These are phyloP conservation scores for Hyperoodon ampullatus DNA, from an alignment of 2,113 vertebrate genomes.

Conservation along the genomic window DNA sequence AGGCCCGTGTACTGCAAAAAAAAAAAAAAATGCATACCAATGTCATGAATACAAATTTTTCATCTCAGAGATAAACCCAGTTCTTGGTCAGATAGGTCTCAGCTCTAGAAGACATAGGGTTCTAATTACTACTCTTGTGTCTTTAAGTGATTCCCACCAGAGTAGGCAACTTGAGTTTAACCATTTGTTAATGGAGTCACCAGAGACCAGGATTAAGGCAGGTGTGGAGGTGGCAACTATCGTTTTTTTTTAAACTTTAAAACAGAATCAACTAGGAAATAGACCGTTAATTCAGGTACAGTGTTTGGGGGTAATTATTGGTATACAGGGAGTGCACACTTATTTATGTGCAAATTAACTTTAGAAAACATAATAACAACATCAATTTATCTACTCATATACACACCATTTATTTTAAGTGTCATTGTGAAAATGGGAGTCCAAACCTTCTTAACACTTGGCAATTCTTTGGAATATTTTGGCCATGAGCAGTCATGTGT, in stretches of 20 bases:
- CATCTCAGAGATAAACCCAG: neutral
- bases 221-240: neutral
- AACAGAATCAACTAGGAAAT: neutral
- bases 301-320: neutral
- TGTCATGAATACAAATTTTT: neutral
- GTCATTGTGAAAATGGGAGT: neutral
- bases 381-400: neutral
- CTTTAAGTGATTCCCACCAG: neutral
- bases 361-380: neutral
- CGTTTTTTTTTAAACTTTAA: neutral
- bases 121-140: neutral
- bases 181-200: neutral
- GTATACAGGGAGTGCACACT: neutral
- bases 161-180: neutral
- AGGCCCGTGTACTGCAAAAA: too few species aligned
- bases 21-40: neutral
- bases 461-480: neutral
- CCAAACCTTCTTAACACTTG: neutral
- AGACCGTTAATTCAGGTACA: neutral
- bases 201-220: neutral
- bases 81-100: neutral
- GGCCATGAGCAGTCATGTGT: rapidly evolving
- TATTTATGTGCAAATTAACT: neutral
- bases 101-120: neutral
- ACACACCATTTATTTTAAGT: neutral